phyloP scores from a whole-genome alignment of 2,888 invertebrate genomes.

The Portevinia maculata region DNA sequence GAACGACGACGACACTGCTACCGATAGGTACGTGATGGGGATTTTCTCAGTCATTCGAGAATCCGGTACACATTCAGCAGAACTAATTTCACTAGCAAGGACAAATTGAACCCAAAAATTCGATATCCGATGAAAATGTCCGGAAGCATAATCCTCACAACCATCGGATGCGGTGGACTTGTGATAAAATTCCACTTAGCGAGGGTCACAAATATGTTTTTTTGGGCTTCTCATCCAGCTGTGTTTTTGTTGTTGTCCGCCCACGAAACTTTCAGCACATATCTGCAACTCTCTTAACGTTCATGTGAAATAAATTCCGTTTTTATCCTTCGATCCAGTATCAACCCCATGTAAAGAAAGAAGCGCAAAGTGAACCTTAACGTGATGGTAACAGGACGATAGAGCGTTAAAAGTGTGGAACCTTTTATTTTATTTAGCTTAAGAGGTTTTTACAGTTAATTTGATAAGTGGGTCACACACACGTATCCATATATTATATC shows the following conservation, averaged over 20 bases:
- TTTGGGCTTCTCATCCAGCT: slow-evolving; percentile 1
- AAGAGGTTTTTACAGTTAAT: slow-evolving; percentile 70
- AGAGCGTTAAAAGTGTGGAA: slow-evolving; percentile 51
- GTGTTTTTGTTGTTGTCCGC: neutral
- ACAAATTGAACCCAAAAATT: slow-evolving; percentile 63
- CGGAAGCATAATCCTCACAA: slow-evolving; percentile 60
- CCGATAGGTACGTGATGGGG: slow-evolving; percentile 28
- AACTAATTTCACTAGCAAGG: slow-evolving; percentile 39
- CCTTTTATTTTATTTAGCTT: slow-evolving; percentile 60
- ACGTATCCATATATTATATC: slow-evolving; percentile 23
- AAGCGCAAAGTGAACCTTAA: slow-evolving; percentile 23
- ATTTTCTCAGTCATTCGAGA: slow-evolving; percentile 26
- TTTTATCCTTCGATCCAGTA: slow-evolving; percentile 20
- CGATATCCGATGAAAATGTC: slow-evolving; percentile 68
- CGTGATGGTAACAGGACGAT: slow-evolving; percentile 46
- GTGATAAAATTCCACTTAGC: slow-evolving; percentile 67
- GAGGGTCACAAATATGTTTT: slow-evolving; percentile 47
- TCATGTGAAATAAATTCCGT: slow-evolving; percentile 50
- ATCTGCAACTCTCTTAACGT: neutral
- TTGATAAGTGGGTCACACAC: slow-evolving; percentile 67
- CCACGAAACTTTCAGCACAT: slow-evolving; percentile 10
- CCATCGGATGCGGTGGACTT: slow-evolving; percentile 52
- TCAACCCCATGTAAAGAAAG: neutral
- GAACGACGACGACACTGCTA: too few species aligned
- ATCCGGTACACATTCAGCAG: slow-evolving; percentile 27